These are phyloP conservation scores for Pachypeltis micranthus DNA, from an alignment of 1,140 invertebrate genomes.

Conservation along the genomic window DNA sequence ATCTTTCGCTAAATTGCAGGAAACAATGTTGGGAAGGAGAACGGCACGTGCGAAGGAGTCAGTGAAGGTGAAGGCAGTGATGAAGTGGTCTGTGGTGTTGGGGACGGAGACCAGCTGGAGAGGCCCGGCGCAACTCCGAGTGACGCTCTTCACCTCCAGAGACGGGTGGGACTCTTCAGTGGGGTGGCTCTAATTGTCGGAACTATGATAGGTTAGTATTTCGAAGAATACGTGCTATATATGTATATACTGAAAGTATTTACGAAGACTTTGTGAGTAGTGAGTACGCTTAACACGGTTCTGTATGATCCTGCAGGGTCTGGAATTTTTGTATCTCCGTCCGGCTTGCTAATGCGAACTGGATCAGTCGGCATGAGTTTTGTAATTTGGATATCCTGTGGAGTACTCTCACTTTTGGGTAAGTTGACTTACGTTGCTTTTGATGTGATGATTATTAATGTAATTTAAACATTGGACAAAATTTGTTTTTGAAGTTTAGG, in stretches of 20 bases:
- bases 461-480: too few species aligned
- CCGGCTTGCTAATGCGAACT: conserved; percentile 79
- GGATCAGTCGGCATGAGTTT: conserved; percentile 90
- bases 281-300: too few species aligned
- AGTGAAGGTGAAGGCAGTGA: conserved; percentile 32
- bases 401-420: conserved; percentile 80
- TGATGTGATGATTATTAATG: too few species aligned
- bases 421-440: conserved; percentile 36
- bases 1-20: conserved; percentile 18
- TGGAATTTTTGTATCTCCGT: conserved; percentile 96
- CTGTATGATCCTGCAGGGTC: conserved; percentile 53
- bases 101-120: conserved; percentile 55
- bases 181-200: conserved; percentile 94
- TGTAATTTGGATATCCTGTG: conserved; percentile 86
- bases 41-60: conserved; percentile 35
- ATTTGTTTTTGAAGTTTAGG: too few species aligned
- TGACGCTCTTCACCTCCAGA: conserved; percentile 93
- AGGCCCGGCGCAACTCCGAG: conserved; percentile 78
- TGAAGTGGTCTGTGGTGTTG: conserved; percentile 25
- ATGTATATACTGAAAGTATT: background rate
- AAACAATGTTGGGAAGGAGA: conserved; percentile 29
- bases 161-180: conserved; percentile 95
- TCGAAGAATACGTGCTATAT: too few species aligned
- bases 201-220: conserved; percentile 76
- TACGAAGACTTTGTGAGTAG: background rate